A percentile compares a stretch with the other conserved stretches of the same genome.
Conservation (phyloP, 2,113 vertebrate species). For the Ailurus styani region DNA sequence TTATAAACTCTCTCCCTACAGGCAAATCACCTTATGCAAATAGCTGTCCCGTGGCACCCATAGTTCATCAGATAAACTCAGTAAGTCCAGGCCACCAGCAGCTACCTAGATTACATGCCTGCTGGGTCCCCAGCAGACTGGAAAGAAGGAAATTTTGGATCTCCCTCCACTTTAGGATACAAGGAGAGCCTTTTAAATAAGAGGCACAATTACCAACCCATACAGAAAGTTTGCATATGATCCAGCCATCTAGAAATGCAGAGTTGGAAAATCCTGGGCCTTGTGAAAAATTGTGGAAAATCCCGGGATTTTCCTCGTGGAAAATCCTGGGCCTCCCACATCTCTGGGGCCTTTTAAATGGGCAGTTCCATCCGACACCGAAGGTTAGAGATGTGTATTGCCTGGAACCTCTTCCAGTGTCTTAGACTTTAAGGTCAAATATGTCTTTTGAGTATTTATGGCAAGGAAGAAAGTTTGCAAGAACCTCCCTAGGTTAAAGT, state of each 20-base stretch:
- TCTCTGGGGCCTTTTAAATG: background rate
- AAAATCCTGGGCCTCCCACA: background rate
- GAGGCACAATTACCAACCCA: background rate
- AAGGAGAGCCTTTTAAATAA: background rate
- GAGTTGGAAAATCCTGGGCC: background rate
- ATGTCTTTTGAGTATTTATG: background rate
- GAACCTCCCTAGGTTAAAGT: background rate
- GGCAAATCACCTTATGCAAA: slow-evolving; percentile 17
- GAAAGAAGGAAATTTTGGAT: background rate
- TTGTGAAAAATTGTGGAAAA: no score
- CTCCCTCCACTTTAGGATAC: background rate
- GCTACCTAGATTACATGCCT: background rate
- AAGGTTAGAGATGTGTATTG: background rate
- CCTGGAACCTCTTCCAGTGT: background rate
- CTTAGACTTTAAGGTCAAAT: background rate
- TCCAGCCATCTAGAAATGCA: background rate
- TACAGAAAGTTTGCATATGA: background rate
- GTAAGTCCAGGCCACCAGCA: background rate
- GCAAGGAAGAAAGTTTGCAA: background rate
- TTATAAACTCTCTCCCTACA: background rate
- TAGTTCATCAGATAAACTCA: background rate
- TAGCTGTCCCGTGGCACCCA: background rate
- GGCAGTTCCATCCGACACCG: background rate
- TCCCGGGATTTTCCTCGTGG: no score
- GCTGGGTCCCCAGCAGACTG: background rate